These are phyloP conservation scores for Callitettix versicolor DNA, from an alignment of 1,140 invertebrate genomes.

Conservation along the genomic window DNA sequence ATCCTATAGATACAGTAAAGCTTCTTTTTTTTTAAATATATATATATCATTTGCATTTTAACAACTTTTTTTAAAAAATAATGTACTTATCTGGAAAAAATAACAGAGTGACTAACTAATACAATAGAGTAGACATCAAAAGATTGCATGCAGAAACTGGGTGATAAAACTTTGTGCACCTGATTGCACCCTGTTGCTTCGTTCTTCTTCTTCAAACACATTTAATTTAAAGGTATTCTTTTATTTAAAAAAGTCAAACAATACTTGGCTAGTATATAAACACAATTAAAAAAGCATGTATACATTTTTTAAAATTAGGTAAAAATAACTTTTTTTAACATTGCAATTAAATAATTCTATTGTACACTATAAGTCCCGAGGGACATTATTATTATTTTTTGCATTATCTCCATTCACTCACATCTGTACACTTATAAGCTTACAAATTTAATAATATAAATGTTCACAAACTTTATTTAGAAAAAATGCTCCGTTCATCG, in stretches of 20 bases:
- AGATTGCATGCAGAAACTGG: neutral
- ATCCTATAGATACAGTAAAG: slow-evolving; percentile 14
- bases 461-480: slow-evolving; percentile 4
- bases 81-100: slow-evolving; percentile 3
- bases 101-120: slow-evolving; percentile 11
- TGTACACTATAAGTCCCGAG: too few relatives aligned
- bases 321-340: too few relatives aligned
- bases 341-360: too few relatives aligned
- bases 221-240: neutral
- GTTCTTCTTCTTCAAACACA: neutral
- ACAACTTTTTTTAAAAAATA: slow-evolving; percentile 13
- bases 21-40: slow-evolving; percentile 6
- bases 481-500: slow-evolving; percentile 3
- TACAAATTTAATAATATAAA: too few relatives aligned
- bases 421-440: too few relatives aligned
- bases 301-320: too few relatives aligned
- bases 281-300: slow-evolving; percentile 10
- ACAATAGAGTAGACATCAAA: slow-evolving; percentile 9
- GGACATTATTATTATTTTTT: too few relatives aligned
- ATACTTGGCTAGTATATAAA: slow-evolving; percentile 8
- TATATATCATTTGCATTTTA: slow-evolving; percentile 13
- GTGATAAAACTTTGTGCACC: slow-evolving; percentile 2
- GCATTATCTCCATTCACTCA: too few relatives aligned
- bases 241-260: slow-evolving; percentile 5
- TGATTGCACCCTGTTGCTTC: neutral